Conservation (phyloP, 2,888 invertebrate genomes). For the Epinotia brunnichana region DNA sequence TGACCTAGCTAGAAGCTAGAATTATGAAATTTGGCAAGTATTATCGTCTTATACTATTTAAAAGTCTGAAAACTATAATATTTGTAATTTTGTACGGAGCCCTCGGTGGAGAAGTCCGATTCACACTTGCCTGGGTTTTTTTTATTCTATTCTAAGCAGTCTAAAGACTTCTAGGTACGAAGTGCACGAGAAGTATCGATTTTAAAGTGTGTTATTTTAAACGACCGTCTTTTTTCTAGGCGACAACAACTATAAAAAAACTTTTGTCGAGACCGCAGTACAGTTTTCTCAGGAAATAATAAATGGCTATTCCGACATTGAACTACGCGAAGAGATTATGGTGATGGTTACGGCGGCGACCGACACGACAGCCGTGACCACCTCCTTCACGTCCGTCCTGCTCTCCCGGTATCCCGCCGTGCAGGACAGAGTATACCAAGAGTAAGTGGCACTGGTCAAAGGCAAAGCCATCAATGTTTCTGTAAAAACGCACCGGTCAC, state of each 20-base stretch:
- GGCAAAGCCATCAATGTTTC: background rate
- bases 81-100: no score
- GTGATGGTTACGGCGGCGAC: background rate
- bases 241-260: background rate
- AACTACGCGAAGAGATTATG: background rate
- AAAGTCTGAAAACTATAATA: no score
- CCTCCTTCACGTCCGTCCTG: background rate
- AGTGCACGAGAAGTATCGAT: no score
- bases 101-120: no score
- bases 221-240: background rate
- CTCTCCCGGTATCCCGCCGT: slow-evolving; percentile 10
- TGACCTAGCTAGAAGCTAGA: no score
- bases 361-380: background rate
- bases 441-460: background rate
- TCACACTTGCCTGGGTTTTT: no score
- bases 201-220: background rate
- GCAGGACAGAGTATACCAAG: background rate
- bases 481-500: background rate
- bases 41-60: no score
- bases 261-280: background rate
- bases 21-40: no score
- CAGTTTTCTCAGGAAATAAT: background rate
- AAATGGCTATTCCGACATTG: background rate
- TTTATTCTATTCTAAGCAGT: no score
- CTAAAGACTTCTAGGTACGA: no score